Conservation (phyloP, 2,797 vertebrate genomes). For the Sphaeramia orbicularis region DNA sequence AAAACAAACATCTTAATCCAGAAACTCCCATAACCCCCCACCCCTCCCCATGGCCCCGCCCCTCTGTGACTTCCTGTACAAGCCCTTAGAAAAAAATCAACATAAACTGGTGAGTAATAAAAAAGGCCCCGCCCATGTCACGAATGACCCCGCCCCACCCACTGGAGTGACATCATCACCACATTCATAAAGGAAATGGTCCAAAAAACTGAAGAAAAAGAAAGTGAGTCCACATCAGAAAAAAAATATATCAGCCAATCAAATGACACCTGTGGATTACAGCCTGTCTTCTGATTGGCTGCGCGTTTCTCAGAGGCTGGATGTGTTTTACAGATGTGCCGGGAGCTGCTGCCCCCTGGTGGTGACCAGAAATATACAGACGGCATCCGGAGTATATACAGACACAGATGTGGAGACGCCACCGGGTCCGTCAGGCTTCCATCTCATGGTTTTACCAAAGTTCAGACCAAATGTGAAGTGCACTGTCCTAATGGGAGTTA, state of each 20-base stretch:
- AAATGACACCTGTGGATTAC: constrained; percentile 7
- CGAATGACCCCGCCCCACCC: constrained; percentile 5
- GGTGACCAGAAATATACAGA: constrained; percentile 83
- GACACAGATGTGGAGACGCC: neutral
- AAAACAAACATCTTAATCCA: constrained; percentile 43
- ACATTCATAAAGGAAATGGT: constrained; percentile 68
- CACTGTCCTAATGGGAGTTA: no score
- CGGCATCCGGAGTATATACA: constrained; percentile 83
- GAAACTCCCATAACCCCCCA: constrained; percentile 31
- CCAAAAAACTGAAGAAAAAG: constrained; percentile 49
- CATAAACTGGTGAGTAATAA: constrained; percentile 46
- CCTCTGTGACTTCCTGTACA: constrained; percentile 43
- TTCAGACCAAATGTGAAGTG: constrained; percentile 28
- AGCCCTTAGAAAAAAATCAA: constrained; percentile 68
- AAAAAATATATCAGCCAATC: constrained; percentile 41
- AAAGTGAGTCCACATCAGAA: constrained; percentile 26
- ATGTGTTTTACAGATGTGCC: constrained; percentile 53
- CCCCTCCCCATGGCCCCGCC: constrained; percentile 4
- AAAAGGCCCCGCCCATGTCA: constrained; percentile 39
- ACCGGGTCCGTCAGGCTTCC: neutral
- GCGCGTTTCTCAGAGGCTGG: constrained; percentile 26
- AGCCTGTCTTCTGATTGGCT: constrained; percentile 32
- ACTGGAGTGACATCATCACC: constrained; percentile 37
- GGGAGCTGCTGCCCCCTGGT: constrained; percentile 45
- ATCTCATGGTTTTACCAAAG: no score